These are phyloP conservation scores for Lordiphosa fenestrarum DNA, from an alignment of 2,888 invertebrate genomes.

Conservation along the genomic window DNA sequence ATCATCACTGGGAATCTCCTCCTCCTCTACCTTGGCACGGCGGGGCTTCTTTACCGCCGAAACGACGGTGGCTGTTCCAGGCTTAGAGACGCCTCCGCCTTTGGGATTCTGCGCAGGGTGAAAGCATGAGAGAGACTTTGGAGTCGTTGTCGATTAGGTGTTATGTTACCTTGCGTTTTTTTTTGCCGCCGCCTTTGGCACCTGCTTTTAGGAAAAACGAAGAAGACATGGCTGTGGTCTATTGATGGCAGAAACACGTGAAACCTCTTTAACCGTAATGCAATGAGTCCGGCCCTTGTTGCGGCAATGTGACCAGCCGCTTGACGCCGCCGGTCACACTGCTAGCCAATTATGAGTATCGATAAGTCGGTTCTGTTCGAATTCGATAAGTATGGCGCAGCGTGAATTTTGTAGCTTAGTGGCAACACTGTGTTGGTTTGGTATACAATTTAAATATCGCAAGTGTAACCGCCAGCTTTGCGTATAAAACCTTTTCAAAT, in stretches of 20 bases:
- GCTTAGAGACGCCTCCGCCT: conserved; percentile 34
- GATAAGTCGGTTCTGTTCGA: too few species aligned
- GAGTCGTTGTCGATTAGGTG: too few species aligned
- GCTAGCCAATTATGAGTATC: too few species aligned
- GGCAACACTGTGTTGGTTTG: too few species aligned
- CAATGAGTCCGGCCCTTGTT: neutral
- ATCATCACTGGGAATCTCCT: conserved; percentile 86
- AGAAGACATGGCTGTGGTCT: conserved; percentile 77
- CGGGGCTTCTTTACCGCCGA: conserved; percentile 78
- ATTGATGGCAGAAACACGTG: conserved; percentile 24
- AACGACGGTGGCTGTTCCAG: conserved; percentile 37
- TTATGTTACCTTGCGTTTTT: conserved; percentile 81
- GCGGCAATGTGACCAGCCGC: conserved; percentile 4
- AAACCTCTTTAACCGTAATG: too few species aligned
- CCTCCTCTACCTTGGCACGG: conserved; percentile 80
- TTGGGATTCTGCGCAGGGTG: conserved; percentile 12
- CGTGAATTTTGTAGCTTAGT: too few species aligned
- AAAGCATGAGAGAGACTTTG: conserved; percentile 10
- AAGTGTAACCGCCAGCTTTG: too few species aligned
- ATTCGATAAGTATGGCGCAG: too few species aligned
- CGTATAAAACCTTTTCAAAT: too few species aligned
- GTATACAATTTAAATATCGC: too few species aligned
- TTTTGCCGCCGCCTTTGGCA: conserved; percentile 81
- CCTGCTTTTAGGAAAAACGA: conserved; percentile 83
- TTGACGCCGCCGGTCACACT: too few species aligned